Conservation (phyloP, 2,888 invertebrate species). For the Sinopyrophorus schimmeli region DNA sequence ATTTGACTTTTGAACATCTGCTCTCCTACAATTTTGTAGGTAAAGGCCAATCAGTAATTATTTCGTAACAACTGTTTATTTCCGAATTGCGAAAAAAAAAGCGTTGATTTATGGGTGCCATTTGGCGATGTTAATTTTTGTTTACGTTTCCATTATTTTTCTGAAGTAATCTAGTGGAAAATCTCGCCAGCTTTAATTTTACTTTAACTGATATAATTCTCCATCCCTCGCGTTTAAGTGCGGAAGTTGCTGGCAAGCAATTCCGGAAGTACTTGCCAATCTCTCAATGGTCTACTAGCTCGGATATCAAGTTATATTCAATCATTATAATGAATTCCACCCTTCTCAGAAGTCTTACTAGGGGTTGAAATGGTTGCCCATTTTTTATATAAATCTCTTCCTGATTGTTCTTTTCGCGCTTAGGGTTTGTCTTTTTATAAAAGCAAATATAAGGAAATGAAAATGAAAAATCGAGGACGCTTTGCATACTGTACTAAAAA, state of each 20-base stretch:
- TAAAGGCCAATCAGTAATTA: slow-evolving; percentile 21
- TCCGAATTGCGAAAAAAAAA: slow-evolving; percentile 6
- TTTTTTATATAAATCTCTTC: slow-evolving; percentile 26
- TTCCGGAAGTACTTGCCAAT: slow-evolving; percentile 32
- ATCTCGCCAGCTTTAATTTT: too few relatives aligned
- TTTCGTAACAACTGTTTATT: slow-evolving; percentile 26
- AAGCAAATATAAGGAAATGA: too few relatives aligned
- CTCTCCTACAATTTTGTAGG: slow-evolving; percentile 20
- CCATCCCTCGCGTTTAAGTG: slow-evolving; percentile 29
- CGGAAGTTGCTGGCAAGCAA: slow-evolving; percentile 25
- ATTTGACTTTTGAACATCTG: slow-evolving; percentile 22
- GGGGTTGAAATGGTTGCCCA: slow-evolving; percentile 26
- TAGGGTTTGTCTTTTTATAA: slow-evolving; percentile 15
- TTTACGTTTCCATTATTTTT: too few relatives aligned
- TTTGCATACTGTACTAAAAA: too few relatives aligned
- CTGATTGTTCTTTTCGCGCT: slow-evolving; percentile 29
- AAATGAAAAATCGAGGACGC: too few relatives aligned
- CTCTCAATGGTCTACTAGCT: slow-evolving; percentile 23
- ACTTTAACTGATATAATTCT: too few relatives aligned
- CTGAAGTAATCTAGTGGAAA: too few relatives aligned
- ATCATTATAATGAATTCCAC: slow-evolving; percentile 31
- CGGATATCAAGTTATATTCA: slow-evolving; percentile 30
- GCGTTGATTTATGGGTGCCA: slow-evolving; percentile 19
- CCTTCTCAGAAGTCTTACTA: slow-evolving; percentile 22
- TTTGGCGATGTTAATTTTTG: slow-evolving; percentile 2